Base-by-base conservation (phyloP, 2,888 invertebrate species). In the Scaptodrosophila latifasciaeformis region DNA sequence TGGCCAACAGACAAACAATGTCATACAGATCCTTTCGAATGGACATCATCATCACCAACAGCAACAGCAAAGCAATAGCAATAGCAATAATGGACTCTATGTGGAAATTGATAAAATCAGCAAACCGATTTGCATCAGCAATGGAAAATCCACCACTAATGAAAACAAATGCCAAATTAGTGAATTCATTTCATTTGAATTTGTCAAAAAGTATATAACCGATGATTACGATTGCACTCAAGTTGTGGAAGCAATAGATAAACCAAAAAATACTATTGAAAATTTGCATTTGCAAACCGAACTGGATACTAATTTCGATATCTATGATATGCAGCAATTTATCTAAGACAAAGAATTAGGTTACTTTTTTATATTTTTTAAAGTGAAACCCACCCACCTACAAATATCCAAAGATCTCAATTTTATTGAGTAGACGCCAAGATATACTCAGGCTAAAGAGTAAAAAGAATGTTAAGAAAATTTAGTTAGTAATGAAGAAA, bases 111-210 rank as follows among this genome's bases (percentile, higher is more conserved):
- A n/a, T n/a, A n/a, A n/a, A n/a, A n/a, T n/a, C n/a, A n/a, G n/a
- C n/a, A n/a, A n/a, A n/a, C n/a, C n/a, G n/a, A n/a, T n/a, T n/a
- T n/a, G n/a, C n/a, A n/a, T n/a, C n/a, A n/a, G n/a, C n/a, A n/a
- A n/a, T n/a, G n/a, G n/a, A n/a, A n/a, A n/a, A n/a, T n/a, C n/a
- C n/a, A n/a, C n/a, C n/a, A n/a, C n/a, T n/a, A n/a, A n/a, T 21
- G 18, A 29, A 7, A 53, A 44, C 54, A 76, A 78, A 30, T 66
- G 70, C 18, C 58, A 67, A 43, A 55, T 67, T 24, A 65, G 76
- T 52, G 87, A 86, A 62, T 86, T 81, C 64, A 86, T 86, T 48
- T 86, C 86, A 51, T 87, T 86, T 62, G 86, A 87, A 59, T 86
- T 85, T 67, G 87, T 86, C 65, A 86, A 84, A 68, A 87, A 84